Evolutionary conservation across 2,888 invertebrate species (phyloP), one percentile per base, ranked within the genome.

Genomic region (Physocephala rufipes): DNA sequence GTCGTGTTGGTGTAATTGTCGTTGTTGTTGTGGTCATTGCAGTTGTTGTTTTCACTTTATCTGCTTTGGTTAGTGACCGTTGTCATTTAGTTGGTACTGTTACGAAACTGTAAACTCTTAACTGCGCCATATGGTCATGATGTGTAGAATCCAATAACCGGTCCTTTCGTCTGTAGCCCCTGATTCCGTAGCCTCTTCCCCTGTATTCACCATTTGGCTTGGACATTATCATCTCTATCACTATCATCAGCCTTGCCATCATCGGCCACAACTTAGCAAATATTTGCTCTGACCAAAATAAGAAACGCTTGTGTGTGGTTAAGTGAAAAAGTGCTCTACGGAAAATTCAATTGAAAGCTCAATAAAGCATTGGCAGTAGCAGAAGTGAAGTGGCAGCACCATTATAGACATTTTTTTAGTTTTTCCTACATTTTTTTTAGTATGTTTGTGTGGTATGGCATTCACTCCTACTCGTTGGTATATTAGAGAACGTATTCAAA

Each of bases 141-240:
- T 61, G 59, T 68, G 49, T 68, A 51, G 30, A 68, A 49, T 68
- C 68, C 68, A 68, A 61, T 68, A 68, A 68, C 49, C 59, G 49
- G 59, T 49, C 61, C 30, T 19, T 21, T 2, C 36, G 30, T 21
- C 26, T 24, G 24, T n/a, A n/a, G n/a, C n/a, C 58, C 24, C 43
- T 67, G 19, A n/a, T n/a, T 58, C 13, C 16, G 15, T 15, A 45
- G 9, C 21, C 64, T 24, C 21, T 21, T 26, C 26, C 26, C 15
- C 16, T 49, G 49, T 3, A 26, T 47, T n/a, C 21, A 51, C 16
- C 7, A 51, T 51, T 7, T 21, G 15, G n/a, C 51, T n/a, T n/a
- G 13, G 19, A 1, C 55, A 5, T n/a, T 13, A 51, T 15, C 51
- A 2, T 51, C 51, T 51, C n/a, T 19, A 19, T 51, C 51, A 51